Conservation (phyloP, 2,113 vertebrate genomes). For the Urocolius indicus region DNA sequence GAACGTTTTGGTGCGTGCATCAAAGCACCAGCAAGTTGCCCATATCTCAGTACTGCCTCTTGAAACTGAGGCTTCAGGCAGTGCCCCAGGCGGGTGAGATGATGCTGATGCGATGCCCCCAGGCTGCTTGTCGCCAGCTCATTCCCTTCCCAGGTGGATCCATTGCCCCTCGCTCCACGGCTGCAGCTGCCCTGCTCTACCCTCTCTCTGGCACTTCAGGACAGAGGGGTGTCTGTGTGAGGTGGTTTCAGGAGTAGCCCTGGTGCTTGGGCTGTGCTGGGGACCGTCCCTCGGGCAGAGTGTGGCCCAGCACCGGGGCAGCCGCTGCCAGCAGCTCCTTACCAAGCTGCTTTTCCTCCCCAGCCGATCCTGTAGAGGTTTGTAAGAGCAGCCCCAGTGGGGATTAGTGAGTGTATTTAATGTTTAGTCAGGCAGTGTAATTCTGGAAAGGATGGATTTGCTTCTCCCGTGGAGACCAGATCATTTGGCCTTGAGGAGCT, state of each 20-base stretch:
- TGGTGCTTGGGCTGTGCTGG: fast-evolving
- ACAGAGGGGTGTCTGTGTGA: neutral
- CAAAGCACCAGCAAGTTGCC: neutral
- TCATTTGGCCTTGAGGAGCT: neutral
- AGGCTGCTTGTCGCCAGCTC: neutral
- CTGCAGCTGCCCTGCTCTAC: neutral
- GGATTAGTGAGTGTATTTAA: neutral
- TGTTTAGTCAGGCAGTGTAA: neutral
- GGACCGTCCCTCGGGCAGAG: too few species aligned
- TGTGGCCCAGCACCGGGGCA: too few species aligned
- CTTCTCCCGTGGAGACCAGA: neutral
- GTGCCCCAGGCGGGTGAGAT: neutral
- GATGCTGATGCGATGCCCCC: neutral
- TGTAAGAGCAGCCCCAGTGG: neutral
- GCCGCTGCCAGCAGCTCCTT: fast-evolving
- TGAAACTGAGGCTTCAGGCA: neutral
- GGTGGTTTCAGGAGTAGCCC: fast-evolving
- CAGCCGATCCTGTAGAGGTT: neutral
- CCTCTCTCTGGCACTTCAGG: neutral
- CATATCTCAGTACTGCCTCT: fast-evolving
- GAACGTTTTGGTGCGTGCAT: neutral
- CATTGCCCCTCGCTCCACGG: neutral
- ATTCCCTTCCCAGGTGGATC: neutral
- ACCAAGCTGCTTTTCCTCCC: neutral
- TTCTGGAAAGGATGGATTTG: neutral